Percentiles rank a stretch among this genome's conserved stretches.
phyloP scores from a whole-genome alignment of 2,113 vertebrate species.

The Ciconia stormi region DNA sequence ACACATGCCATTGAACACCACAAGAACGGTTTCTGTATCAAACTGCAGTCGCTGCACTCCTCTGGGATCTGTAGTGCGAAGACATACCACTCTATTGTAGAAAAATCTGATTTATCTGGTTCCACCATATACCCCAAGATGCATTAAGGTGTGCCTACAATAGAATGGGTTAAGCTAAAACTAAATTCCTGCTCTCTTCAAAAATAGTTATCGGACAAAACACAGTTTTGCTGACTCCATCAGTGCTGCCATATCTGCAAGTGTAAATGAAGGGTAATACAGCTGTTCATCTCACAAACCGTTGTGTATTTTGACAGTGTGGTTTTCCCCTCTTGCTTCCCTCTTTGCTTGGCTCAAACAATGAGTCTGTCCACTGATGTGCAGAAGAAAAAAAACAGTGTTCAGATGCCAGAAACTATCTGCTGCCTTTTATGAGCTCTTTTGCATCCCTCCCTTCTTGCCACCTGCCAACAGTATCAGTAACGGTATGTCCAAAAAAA shows the following conservation, averaged over 20 bases:
- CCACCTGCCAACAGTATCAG: background rate
- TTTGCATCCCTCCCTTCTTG: background rate
- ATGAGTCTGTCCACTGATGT: background rate
- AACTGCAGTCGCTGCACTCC: background rate
- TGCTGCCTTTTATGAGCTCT: conserved; percentile 5
- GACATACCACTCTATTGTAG: background rate
- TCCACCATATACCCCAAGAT: background rate
- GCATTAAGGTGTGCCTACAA: background rate
- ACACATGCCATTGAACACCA: background rate
- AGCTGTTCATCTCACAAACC: background rate
- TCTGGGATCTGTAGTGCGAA: background rate
- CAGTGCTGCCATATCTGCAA: background rate
- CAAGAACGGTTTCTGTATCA: background rate
- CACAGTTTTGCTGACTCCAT: background rate
- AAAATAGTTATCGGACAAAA: background rate
- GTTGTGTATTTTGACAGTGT: background rate
- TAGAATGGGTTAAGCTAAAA: background rate
- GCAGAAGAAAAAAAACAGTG: background rate
- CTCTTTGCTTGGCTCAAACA: background rate
- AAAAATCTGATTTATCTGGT: background rate
- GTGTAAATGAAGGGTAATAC: background rate
- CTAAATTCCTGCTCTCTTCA: background rate
- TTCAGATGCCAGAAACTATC: conserved; percentile 11
- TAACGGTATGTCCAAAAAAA: background rate
- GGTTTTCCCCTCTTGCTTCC: conserved; percentile 39